phyloP scores from a whole-genome alignment of 2,888 invertebrate species.

The Emmelina monodactyla region DNA sequence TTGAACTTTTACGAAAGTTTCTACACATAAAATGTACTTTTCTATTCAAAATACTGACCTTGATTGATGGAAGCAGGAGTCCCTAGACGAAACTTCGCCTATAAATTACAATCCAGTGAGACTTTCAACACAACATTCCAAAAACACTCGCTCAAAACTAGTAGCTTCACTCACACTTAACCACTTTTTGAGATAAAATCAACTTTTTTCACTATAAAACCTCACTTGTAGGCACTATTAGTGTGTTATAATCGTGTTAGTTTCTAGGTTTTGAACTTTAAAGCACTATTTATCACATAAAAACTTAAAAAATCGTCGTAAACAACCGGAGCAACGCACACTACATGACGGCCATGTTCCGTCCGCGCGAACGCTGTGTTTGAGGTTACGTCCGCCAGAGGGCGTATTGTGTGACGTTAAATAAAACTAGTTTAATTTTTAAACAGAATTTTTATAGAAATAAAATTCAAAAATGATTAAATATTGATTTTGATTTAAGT shows the following conservation, averaged over 20 bases:
- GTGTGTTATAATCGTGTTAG: conserved; percentile 25
- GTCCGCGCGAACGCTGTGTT: conserved; percentile 39
- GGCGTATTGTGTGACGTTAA: conserved; percentile 22
- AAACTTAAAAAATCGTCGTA: conserved; percentile 51
- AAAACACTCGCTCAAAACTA: conserved; percentile 52
- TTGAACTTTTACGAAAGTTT: conserved; percentile 39
- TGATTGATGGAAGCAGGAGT: conserved; percentile 27
- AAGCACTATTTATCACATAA: conserved; percentile 29
- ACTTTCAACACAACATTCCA: conserved; percentile 57
- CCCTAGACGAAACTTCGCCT: conserved; percentile 32
- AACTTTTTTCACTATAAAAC: conserved; percentile 27
- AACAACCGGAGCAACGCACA: conserved; percentile 55
- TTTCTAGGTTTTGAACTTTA: conserved; percentile 27
- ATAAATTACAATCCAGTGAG: conserved; percentile 47
- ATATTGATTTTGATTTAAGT: too few species aligned
- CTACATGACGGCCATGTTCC: conserved; percentile 64
- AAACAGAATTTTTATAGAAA: too few species aligned
- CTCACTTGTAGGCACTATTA: conserved; percentile 23
- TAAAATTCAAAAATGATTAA: too few species aligned
- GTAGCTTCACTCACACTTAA: conserved; percentile 44
- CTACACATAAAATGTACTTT: conserved; percentile 18
- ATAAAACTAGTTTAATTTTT: too few species aligned
- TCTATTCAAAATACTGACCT: conserved; percentile 31
- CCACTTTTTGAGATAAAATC: conserved; percentile 51
- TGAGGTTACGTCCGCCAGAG: conserved; percentile 40